A percentile compares a stretch with the other conserved stretches of the same genome.
phyloP scores from a whole-genome alignment of 2,888 invertebrate genomes.

The Perizoma flavofasciatum region DNA sequence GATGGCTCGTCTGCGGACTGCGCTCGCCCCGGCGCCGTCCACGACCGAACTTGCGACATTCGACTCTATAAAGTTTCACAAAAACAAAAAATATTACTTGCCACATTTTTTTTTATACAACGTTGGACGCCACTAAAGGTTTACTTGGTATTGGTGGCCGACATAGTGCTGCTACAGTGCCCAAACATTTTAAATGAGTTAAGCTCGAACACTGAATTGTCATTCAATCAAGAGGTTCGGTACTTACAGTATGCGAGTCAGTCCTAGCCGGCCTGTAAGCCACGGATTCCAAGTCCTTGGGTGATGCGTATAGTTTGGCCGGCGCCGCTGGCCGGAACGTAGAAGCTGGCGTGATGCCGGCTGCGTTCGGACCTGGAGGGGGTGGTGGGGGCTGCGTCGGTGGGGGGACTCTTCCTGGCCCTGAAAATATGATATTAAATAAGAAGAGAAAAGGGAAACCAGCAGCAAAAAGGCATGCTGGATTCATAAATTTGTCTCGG shows the following conservation, averaged over 20 bases:
- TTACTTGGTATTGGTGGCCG: too few relatives aligned
- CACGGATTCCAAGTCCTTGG: conserved; percentile 88
- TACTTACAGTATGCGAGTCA: conserved; percentile 33
- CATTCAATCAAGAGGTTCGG: background rate
- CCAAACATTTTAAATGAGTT: too few relatives aligned
- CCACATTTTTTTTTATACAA: too few relatives aligned
- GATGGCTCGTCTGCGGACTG: conserved; percentile 67
- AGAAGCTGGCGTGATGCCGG: conserved; percentile 85
- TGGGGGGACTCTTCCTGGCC: conserved; percentile 86
- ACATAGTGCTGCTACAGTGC: too few relatives aligned
- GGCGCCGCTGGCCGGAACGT: conserved; percentile 93
- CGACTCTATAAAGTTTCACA: conserved; percentile 70
- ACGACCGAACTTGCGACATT: conserved; percentile 82
- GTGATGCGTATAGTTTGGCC: conserved; percentile 91
- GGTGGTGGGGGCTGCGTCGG: conserved; percentile 93
- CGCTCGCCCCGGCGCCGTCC: conserved; percentile 63
- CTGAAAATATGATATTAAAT: conserved; percentile 29
- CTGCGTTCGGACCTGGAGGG: conserved; percentile 48
- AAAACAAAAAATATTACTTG: too few relatives aligned
- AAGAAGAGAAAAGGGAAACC: background rate
- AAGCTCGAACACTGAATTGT: too few relatives aligned
- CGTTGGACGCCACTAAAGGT: too few relatives aligned
- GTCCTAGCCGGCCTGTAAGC: conserved; percentile 56
- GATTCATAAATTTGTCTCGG: background rate
- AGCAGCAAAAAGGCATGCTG: background rate